Conservation (phyloP, 2,888 invertebrate genomes). For the Macrosiphum euphorbiae region DNA sequence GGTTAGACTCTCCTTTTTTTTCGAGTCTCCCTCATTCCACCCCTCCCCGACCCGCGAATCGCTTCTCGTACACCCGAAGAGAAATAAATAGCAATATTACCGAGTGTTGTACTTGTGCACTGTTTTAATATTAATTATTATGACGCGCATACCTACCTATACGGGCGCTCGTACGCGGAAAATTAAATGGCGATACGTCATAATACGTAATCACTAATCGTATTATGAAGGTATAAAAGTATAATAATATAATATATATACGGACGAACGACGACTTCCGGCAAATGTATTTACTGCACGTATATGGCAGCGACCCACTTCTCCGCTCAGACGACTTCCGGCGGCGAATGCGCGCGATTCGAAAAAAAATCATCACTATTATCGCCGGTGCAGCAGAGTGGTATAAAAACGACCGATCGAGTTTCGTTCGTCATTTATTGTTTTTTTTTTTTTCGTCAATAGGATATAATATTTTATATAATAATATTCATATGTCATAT, state of each 20-base stretch:
- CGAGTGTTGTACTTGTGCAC: not conserved
- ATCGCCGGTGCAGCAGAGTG: not conserved
- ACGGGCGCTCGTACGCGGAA: not conserved
- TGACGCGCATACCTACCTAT: not conserved
- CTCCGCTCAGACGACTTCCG: slow-evolving; percentile 29
- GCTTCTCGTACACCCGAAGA: not conserved
- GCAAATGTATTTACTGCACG: not conserved
- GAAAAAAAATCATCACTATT: not conserved
- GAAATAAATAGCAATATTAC: not conserved
- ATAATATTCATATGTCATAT: not conserved
- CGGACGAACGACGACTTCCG: slow-evolving; percentile 9
- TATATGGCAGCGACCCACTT: not conserved
- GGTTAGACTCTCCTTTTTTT: not conserved
- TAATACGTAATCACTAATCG: not conserved
- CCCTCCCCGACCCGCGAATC: not conserved
- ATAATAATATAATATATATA: not conserved
- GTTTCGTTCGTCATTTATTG: slow-evolving; percentile 11
- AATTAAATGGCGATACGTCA: not conserved
- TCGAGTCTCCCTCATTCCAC: too few species aligned
- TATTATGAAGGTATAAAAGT: not conserved
- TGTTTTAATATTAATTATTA: not conserved
- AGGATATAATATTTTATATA: too few species aligned
- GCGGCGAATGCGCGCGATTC: not conserved
- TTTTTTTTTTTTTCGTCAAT: not conserved
- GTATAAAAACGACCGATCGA: not conserved